Evolutionary conservation across 2,888 invertebrate species (phyloP).

Genomic region (Diarsia brunnea): DNA sequence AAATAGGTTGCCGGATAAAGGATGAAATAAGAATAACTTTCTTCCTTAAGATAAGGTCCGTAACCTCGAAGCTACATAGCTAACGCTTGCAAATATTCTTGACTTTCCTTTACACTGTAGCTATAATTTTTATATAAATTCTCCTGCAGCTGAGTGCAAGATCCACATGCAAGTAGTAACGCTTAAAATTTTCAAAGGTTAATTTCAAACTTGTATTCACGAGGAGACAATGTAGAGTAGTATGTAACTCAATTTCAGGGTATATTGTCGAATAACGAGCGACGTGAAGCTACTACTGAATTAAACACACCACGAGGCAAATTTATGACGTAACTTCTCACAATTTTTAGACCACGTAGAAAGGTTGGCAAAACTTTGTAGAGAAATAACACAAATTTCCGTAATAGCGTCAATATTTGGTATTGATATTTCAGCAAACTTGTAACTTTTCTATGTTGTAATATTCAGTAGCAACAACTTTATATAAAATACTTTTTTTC

Average conservation of each 20-base stretch:
- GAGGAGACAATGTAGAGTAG: conserved; percentile 8
- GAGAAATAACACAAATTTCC: neutral
- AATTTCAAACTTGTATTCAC: conserved; percentile 7
- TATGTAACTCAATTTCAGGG: conserved; percentile 14
- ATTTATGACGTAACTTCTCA: conserved; percentile 5
- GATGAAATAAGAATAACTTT: conserved; percentile 43
- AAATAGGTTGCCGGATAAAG: conserved; percentile 36
- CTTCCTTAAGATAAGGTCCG: conserved; percentile 45
- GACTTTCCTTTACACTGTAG: conserved; percentile 20
- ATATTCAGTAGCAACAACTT: neutral
- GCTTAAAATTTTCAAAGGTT: neutral
- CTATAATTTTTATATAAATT: conserved; percentile 20
- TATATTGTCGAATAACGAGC: neutral
- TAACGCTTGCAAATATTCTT: conserved; percentile 29
- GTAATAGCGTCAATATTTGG: neutral
- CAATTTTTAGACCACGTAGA: neutral
- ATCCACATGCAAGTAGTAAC: conserved; percentile 2
- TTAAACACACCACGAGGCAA: neutral
- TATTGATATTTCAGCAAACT: neutral
- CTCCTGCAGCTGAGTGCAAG: neutral
- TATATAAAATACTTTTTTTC: neutral
- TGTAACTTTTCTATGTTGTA: neutral
- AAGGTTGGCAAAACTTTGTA: neutral
- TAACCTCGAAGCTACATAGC: conserved; percentile 31
- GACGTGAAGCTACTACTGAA: conserved; percentile 4